These are phyloP conservation scores for Macrocentrus cingulum DNA, from an alignment of 1,140 invertebrate species.

Conservation along the genomic window DNA sequence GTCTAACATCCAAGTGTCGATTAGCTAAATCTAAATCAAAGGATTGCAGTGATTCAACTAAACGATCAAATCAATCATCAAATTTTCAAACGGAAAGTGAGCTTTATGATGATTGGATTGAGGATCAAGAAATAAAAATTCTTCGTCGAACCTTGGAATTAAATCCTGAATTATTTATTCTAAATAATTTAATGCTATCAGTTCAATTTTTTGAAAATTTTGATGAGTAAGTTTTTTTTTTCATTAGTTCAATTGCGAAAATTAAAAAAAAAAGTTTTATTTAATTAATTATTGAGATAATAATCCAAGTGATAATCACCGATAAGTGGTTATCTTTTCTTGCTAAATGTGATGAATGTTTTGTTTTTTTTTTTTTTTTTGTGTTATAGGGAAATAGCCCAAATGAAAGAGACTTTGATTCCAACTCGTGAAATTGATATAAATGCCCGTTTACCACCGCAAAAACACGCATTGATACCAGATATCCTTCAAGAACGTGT, in stretches of 20 bases:
- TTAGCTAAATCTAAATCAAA: not conserved
- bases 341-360: not conserved
- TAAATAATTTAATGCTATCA: slow-evolving; percentile 76
- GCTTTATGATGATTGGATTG: slow-evolving; percentile 12
- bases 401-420: slow-evolving; percentile 38
- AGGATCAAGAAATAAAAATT: slow-evolving; percentile 42
- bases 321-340: not conserved
- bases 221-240: slow-evolving; percentile 64
- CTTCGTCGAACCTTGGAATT: slow-evolving; percentile 64
- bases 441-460: slow-evolving; percentile 59
- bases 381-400: slow-evolving; percentile 50
- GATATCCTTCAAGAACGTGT: slow-evolving; percentile 67
- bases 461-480: slow-evolving; percentile 64
- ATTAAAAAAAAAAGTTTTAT: too few species aligned
- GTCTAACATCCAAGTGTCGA: slow-evolving; percentile 4
- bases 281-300: too few species aligned
- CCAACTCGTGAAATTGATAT: slow-evolving; percentile 42
- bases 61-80: not conserved
- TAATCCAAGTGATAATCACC: not conserved
- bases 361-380: too few species aligned
- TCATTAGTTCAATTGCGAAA: too few species aligned
- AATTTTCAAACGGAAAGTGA: slow-evolving; percentile 8
- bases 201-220: slow-evolving; percentile 79
- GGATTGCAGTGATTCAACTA: not conserved
- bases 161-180: slow-evolving; percentile 68